phyloP scores from a whole-genome alignment of 2,888 invertebrate species.

The Tinea pellionella region DNA sequence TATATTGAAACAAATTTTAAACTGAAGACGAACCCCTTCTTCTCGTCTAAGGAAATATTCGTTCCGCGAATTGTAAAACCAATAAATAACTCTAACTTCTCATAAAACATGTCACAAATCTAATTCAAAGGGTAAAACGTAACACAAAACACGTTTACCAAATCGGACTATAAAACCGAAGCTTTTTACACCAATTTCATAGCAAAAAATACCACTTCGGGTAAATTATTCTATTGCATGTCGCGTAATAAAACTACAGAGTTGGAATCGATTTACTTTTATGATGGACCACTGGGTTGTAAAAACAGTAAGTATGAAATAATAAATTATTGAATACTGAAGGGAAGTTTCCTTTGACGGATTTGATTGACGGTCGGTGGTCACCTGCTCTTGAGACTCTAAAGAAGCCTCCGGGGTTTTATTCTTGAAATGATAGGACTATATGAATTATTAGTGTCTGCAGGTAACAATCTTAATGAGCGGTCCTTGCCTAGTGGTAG shows the following conservation, averaged over 20 bases:
- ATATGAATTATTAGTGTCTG: no score
- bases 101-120: constrained; percentile 11
- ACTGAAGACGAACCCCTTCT: no score
- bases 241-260: constrained; percentile 28
- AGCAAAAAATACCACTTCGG: constrained; percentile 28
- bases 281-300: constrained; percentile 28
- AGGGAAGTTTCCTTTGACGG: background rate
- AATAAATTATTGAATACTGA: background rate
- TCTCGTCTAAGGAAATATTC: constrained; percentile 32
- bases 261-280: constrained; percentile 40
- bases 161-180: constrained; percentile 33
- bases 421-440: no score
- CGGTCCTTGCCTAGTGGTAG: no score
- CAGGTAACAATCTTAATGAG: no score
- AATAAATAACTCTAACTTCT: constrained; percentile 36
- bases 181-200: constrained; percentile 24
- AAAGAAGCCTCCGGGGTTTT: no score
- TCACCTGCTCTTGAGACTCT: background rate
- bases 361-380: background rate
- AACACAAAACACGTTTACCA: constrained; percentile 35
- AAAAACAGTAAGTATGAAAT: constrained; percentile 46
- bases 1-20: no score
- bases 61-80: constrained; percentile 53
- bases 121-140: constrained; percentile 32
- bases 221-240: constrained; percentile 26